These are phyloP conservation scores for Anoplopoma fimbria DNA, from an alignment of 2,113 vertebrate genomes.

Conservation along the genomic window DNA sequence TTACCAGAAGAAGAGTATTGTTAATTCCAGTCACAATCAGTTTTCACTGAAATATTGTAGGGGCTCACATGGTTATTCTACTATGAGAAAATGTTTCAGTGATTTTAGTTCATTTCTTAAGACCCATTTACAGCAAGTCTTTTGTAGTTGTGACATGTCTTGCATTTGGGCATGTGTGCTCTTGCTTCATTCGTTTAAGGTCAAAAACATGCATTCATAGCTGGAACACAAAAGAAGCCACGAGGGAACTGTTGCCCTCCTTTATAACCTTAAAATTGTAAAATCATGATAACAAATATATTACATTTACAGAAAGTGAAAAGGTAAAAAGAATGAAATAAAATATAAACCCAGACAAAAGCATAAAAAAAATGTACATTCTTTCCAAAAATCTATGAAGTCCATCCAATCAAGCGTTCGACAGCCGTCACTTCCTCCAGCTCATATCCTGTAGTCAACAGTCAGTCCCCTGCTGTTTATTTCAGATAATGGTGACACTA, in stretches of 20 bases:
- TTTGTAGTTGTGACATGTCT: constrained; percentile 16
- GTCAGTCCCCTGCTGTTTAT: constrained; percentile 13
- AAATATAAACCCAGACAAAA: constrained; percentile 57
- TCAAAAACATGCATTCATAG: constrained; percentile 70
- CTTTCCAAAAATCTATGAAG: constrained; percentile 45
- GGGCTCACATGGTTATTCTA: background rate
- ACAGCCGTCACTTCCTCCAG: background rate
- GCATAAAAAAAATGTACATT: constrained; percentile 70
- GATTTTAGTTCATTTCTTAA: background rate
- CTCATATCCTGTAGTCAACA: background rate
- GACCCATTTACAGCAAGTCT: background rate
- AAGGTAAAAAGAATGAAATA: constrained; percentile 60
- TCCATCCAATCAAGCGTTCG: constrained; percentile 9
- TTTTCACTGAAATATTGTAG: constrained; percentile 10
- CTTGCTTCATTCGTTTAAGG: constrained; percentile 59
- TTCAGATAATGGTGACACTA: constrained; percentile 95
- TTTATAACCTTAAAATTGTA: constrained; percentile 48
- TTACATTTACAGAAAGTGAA: constrained; percentile 59
- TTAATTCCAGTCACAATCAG: constrained; percentile 16
- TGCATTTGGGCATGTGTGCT: constrained; percentile 36
- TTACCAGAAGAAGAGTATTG: constrained; percentile 8
- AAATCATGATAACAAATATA: constrained; percentile 47
- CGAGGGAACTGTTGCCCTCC: constrained; percentile 21
- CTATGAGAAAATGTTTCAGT: background rate
- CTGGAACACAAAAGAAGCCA: constrained; percentile 44